These are phyloP conservation scores for Drosophila obscura DNA, from an alignment of 1,140 invertebrate genomes.

Conservation along the genomic window DNA sequence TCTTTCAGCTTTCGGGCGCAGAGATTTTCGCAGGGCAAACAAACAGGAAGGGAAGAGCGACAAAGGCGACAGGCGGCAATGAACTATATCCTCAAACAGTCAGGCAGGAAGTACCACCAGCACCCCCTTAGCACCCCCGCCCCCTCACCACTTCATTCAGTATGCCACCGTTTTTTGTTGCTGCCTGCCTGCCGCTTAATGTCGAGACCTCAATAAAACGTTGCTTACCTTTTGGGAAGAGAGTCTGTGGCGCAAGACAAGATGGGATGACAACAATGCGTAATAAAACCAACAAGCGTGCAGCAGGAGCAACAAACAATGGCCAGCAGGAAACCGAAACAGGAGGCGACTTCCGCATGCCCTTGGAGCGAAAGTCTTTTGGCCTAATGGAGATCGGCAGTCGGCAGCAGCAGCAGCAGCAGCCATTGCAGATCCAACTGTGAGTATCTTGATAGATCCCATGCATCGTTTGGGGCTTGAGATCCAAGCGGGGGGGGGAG, in stretches of 20 bases:
- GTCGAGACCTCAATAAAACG: slow-evolving; percentile 67
- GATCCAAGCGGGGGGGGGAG: no score
- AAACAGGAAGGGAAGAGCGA: no score
- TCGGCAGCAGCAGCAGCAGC: no score
- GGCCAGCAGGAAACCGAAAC: background rate
- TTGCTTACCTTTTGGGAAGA: slow-evolving; percentile 63
- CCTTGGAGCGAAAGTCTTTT: no score
- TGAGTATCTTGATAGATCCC: no score
- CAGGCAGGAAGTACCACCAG: no score
- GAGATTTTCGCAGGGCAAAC: slow-evolving; percentile 59
- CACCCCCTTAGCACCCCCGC: no score
- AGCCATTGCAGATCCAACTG: no score
- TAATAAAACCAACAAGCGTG: slow-evolving; percentile 68
- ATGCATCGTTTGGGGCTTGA: no score
- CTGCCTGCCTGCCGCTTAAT: slow-evolving; percentile 35
- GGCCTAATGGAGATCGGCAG: no score
- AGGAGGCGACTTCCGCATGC: slow-evolving; percentile 21
- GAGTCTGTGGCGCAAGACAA: slow-evolving; percentile 21
- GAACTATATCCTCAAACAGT: slow-evolving; percentile 54
- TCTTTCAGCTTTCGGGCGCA: slow-evolving; percentile 23
- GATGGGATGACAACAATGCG: slow-evolving; percentile 47
- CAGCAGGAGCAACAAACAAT: slow-evolving; percentile 38
- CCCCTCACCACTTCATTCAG: background rate
- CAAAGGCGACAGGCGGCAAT: slow-evolving; percentile 57
- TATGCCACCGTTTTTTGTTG: slow-evolving; percentile 57